Evolutionary conservation across 2,113 vertebrate species (phyloP).

Genomic region (Apaloderma vittatum): DNA sequence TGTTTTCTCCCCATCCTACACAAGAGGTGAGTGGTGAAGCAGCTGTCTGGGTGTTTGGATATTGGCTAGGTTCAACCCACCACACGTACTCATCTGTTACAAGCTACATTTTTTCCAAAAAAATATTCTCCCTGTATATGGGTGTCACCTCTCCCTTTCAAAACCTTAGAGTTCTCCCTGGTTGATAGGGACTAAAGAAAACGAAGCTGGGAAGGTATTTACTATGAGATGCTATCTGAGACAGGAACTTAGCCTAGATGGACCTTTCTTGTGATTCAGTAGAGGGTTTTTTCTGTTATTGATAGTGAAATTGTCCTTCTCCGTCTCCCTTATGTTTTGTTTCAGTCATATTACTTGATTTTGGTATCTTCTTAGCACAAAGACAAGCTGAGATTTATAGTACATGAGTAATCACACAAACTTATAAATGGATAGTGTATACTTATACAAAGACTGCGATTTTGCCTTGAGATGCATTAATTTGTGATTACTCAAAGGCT

Average conservation of each 20-base stretch:
- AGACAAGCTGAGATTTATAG: not conserved
- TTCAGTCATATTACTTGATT: not conserved
- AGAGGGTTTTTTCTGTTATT: not conserved
- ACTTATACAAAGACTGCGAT: not conserved
- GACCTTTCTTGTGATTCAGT: not conserved
- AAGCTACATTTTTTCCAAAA: not conserved
- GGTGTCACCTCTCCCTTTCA: not conserved
- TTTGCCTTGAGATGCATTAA: not conserved
- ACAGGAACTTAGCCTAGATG: not conserved
- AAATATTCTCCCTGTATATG: not conserved
- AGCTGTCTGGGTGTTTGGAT: not conserved
- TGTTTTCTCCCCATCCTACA: not conserved
- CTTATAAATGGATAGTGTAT: not conserved
- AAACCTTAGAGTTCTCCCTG: not conserved
- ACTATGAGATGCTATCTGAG: not conserved
- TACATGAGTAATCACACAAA: not conserved
- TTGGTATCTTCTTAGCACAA: not conserved
- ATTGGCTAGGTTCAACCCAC: not conserved
- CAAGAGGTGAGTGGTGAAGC: not conserved
- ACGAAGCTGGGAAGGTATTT: not conserved
- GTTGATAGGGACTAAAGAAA: not conserved
- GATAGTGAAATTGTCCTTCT: not conserved
- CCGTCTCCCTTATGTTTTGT: not conserved
- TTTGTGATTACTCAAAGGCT: not conserved
- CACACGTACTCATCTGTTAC: not conserved